A percentile compares a stretch with the other conserved stretches of the same genome.
Conservation (phyloP, 1,140 invertebrate genomes). For the Heliconius hewitsoni region DNA sequence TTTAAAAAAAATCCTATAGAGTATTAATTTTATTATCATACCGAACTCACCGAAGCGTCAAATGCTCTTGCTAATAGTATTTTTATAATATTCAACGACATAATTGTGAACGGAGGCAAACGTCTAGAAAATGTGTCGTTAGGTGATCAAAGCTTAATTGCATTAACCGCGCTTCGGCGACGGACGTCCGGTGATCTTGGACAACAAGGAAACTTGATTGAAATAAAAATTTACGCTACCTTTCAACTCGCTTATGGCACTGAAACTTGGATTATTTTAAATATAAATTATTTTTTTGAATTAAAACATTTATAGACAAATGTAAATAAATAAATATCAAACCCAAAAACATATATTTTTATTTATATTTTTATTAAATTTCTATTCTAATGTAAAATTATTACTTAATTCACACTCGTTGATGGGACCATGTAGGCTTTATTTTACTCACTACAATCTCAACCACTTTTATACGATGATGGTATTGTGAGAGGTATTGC, state of each 20-base stretch:
- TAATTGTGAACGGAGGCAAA: conserved; percentile 41
- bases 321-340: too few relatives aligned
- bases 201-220: conserved; percentile 62
- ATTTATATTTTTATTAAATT: too few relatives aligned
- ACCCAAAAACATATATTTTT: too few relatives aligned
- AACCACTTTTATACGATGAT: background rate
- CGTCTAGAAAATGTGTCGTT: conserved; percentile 59
- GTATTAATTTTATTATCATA: background rate
- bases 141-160: conserved; percentile 72
- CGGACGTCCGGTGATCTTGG: conserved; percentile 59
- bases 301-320: too few relatives aligned
- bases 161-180: conserved; percentile 58
- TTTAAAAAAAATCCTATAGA: background rate
- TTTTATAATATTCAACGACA: conserved; percentile 24
- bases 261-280: conserved; percentile 13
- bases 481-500: background rate
- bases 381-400: too few relatives aligned
- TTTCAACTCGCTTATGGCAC: background rate
- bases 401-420: background rate
- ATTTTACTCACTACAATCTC: background rate
- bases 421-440: background rate
- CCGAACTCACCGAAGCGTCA: background rate
- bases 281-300: background rate
- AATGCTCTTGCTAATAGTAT: conserved; percentile 9
- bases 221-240: conserved; percentile 53